Percentiles rank a stretch among this genome's conserved stretches.
These are phyloP conservation scores for Marasmarcha lunaedactyla DNA, from an alignment of 2,888 invertebrate genomes.

Conservation along the genomic window DNA sequence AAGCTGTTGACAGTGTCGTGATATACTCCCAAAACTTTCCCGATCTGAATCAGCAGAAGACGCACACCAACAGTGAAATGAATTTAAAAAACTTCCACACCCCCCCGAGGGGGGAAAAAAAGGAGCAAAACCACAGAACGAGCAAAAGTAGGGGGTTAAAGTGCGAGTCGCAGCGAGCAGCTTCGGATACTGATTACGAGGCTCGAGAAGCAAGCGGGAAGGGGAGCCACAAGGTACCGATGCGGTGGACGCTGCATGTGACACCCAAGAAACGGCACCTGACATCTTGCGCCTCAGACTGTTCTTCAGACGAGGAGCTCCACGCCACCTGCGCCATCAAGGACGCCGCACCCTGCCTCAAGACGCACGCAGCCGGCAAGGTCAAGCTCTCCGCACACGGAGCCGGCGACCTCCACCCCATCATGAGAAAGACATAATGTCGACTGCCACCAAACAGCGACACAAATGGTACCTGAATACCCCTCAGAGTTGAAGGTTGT, in stretches of 20 bases:
- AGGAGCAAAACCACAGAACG: conserved; percentile 42
- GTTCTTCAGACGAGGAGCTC: conserved; percentile 48
- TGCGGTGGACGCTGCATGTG: conserved; percentile 49
- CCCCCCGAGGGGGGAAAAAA: conserved; percentile 69
- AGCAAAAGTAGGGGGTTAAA: conserved; percentile 39
- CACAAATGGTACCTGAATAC: background rate
- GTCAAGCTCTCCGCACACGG: conserved; percentile 53
- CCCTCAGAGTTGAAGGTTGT: background rate
- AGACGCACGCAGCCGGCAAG: conserved; percentile 35
- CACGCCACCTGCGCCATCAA: conserved; percentile 34
- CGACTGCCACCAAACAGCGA: background rate
- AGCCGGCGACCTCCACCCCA: conserved; percentile 53
- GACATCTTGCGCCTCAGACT: conserved; percentile 47
- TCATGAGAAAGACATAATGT: conserved; percentile 48
- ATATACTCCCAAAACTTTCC: conserved; percentile 63
- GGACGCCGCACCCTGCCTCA: conserved; percentile 41
- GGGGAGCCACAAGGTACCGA: conserved; percentile 37
- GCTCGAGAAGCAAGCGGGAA: conserved; percentile 32
- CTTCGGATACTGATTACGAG: conserved; percentile 57
- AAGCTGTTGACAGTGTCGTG: conserved; percentile 51
- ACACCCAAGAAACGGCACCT: conserved; percentile 52
- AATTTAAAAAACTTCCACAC: conserved; percentile 67
- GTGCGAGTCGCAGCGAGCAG: conserved; percentile 41
- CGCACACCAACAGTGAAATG: conserved; percentile 44
- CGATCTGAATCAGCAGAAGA: conserved; percentile 40